Conservation (phyloP, 2,888 invertebrate genomes). For the Netelia inedita region DNA sequence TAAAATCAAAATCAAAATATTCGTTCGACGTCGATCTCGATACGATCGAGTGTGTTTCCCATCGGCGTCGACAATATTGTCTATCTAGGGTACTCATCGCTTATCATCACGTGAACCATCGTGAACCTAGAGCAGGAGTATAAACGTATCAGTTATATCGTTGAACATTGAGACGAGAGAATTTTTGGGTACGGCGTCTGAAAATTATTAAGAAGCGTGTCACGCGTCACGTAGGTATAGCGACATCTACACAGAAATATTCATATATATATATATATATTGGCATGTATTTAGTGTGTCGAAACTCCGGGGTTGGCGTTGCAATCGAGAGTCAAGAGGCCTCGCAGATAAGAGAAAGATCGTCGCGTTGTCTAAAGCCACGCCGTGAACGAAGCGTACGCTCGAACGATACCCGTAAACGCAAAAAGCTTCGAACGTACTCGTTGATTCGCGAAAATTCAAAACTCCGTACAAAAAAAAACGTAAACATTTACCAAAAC, state of each 20-base stretch:
- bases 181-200: background rate
- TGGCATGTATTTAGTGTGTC: background rate
- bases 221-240: background rate
- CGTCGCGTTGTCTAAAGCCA: background rate
- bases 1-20: no score
- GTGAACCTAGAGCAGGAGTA: no score
- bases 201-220: background rate
- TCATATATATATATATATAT: background rate
- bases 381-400: background rate
- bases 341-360: background rate
- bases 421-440: background rate
- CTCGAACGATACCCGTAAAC: background rate
- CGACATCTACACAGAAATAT: background rate
- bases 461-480: background rate
- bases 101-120: no score
- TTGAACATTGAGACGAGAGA: background rate
- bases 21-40: no score
- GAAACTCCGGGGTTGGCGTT: background rate
- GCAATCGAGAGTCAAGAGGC: background rate
- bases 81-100: no score
- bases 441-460: background rate
- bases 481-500: background rate
- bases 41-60: no score
- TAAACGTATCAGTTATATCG: background rate
- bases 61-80: no score